Percentiles rank a stretch among this genome's conserved stretches.
These are phyloP conservation scores for Cliona cf. orientalis DNA, from an alignment of 37 sponge, comb jelly and placozoan genomes.

Conservation along the genomic window DNA sequence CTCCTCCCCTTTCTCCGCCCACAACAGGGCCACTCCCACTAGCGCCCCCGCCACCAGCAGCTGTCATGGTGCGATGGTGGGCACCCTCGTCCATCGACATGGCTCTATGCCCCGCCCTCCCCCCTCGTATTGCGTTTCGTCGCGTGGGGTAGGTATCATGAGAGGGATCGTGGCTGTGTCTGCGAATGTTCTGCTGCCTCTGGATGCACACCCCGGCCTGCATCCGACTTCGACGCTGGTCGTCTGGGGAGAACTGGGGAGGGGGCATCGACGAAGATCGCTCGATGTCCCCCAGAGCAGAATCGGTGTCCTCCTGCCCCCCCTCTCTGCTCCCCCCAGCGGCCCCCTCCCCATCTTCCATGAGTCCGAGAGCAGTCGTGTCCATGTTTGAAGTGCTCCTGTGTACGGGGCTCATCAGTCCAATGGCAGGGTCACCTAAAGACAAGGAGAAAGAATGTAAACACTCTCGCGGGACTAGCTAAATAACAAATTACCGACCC, in stretches of 20 bases:
- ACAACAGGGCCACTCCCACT: too few species aligned
- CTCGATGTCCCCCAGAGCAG: too few species aligned
- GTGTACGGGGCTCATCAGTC: constrained; percentile 51
- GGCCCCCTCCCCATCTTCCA: neutral
- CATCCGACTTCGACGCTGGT: neutral
- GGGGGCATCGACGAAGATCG: constrained; percentile 46
- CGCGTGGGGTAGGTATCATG: neutral
- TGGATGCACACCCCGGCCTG: constrained; percentile 15
- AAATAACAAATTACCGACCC: too few species aligned
- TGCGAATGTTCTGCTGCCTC: neutral
- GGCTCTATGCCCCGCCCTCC: neutral
- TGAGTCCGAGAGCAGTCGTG: neutral
- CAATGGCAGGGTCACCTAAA: neutral
- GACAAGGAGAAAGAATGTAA: neutral
- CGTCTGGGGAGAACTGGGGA: neutral
- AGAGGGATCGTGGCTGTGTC: neutral
- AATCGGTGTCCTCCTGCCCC: neutral
- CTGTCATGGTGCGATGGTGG: too few species aligned
- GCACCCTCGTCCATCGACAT: neutral
- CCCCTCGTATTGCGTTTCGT: neutral
- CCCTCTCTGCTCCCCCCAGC: neutral
- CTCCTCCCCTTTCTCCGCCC: neutral
- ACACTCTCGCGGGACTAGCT: neutral
- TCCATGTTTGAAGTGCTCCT: constrained; percentile 34
- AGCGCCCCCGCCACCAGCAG: too few species aligned